phyloP scores from a whole-genome alignment of 2,113 vertebrate species.

The Lycaon pictus region DNA sequence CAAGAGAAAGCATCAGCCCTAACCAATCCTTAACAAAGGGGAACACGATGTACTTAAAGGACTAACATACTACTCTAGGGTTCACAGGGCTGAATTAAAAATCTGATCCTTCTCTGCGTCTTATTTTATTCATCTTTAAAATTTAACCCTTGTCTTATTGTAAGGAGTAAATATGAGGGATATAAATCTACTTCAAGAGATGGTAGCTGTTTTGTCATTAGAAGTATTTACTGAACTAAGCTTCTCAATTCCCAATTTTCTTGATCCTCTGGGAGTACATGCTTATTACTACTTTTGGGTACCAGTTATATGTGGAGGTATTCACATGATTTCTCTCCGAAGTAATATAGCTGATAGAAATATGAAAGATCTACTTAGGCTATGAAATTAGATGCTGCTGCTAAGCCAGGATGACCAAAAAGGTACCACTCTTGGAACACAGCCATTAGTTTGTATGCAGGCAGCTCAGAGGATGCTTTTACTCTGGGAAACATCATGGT shows the following conservation, averaged over 20 bases:
- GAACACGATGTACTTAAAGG: background rate
- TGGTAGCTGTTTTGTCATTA: background rate
- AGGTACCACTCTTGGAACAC: background rate
- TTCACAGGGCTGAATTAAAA: background rate
- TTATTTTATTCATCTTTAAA: constrained; percentile 15
- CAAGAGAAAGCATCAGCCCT: background rate
- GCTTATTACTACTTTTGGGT: background rate
- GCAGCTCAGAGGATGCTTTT: background rate
- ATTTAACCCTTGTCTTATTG: background rate
- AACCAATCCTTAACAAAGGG: background rate
- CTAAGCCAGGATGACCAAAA: background rate
- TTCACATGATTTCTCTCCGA: background rate
- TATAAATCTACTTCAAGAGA: background rate
- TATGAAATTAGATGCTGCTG: background rate
- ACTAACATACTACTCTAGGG: background rate
- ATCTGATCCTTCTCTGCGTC: background rate
- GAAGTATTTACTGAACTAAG: background rate
- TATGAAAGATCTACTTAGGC: background rate
- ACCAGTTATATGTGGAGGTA: background rate
- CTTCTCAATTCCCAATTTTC: background rate
- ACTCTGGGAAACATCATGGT: background rate
- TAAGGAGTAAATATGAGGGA: background rate
- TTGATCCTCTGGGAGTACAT: background rate
- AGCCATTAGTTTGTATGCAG: background rate
- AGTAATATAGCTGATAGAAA: background rate